These are phyloP conservation scores for Ceratosolen solmsi DNA, from an alignment of 1,140 invertebrate species.

Conservation along the genomic window DNA sequence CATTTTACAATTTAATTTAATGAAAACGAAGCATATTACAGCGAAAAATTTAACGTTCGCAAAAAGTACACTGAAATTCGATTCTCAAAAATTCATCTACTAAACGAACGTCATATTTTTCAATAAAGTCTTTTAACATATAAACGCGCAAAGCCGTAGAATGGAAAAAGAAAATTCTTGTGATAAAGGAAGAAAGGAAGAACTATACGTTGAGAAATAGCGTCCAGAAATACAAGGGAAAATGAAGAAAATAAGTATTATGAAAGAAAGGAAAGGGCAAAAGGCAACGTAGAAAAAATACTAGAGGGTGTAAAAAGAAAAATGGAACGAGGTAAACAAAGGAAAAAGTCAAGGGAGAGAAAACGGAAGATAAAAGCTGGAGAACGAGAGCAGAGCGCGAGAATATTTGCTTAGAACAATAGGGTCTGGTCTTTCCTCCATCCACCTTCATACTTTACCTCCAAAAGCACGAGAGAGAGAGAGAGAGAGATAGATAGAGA, in stretches of 20 bases:
- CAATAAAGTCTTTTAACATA: constrained; percentile 25
- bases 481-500: constrained; percentile 50
- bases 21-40: background rate
- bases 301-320: background rate
- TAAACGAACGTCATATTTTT: background rate
- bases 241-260: background rate
- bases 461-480: constrained; percentile 44
- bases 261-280: constrained; percentile 10
- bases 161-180: constrained; percentile 34
- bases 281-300: background rate
- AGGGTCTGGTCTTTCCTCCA: constrained; percentile 23
- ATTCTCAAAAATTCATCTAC: constrained; percentile 17
- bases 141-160: constrained; percentile 26
- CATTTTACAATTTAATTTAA: too few relatives aligned
- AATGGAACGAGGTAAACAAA: constrained; percentile 7
- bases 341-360: constrained; percentile 40
- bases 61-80: background rate
- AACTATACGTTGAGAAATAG: constrained; percentile 54
- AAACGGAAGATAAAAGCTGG: constrained; percentile 41
- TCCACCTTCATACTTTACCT: background rate
- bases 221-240: constrained; percentile 42
- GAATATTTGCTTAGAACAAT: constrained; percentile 73
- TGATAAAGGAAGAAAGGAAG: constrained; percentile 48
- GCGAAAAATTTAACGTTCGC: background rate
- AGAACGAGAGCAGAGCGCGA: constrained; percentile 37